phyloP scores from a whole-genome alignment of 2,888 invertebrate genomes.

The Melipona bicolor region DNA sequence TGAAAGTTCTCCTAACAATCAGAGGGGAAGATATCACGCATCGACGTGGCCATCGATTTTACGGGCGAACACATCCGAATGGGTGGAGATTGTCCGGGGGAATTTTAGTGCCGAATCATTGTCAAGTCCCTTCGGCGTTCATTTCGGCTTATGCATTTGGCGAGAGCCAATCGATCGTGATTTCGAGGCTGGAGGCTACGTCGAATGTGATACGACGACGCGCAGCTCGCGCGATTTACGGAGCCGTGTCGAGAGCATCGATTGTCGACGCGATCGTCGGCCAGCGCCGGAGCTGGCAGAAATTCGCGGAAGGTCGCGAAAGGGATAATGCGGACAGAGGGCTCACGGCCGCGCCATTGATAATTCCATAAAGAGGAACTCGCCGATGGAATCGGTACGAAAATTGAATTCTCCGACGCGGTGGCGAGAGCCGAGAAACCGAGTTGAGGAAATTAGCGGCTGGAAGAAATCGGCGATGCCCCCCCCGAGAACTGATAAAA shows the following conservation, averaged over 20 bases:
- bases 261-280: constrained; percentile 60
- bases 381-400: constrained; percentile 37
- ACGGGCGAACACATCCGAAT: background rate
- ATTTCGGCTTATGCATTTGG: constrained; percentile 33
- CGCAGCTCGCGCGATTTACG: constrained; percentile 60
- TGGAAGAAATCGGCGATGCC: constrained; percentile 32
- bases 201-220: constrained; percentile 58
- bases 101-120: constrained; percentile 39
- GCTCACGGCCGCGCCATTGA: constrained; percentile 20
- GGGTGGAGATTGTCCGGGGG: constrained; percentile 1
- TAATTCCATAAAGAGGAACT: constrained; percentile 63
- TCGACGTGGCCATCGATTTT: background rate
- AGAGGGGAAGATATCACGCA: background rate
- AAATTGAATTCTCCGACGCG: constrained; percentile 48
- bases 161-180: constrained; percentile 58
- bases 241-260: constrained; percentile 65
- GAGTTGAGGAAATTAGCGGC: constrained; percentile 41
- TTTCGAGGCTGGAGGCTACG: constrained; percentile 36
- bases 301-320: constrained; percentile 66
- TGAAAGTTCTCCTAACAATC: too few species aligned
- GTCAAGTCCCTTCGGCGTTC: constrained; percentile 16
- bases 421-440: constrained; percentile 7
- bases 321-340: constrained; percentile 56
- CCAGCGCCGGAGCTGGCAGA: constrained; percentile 35
- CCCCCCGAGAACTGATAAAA: background rate